Evolutionary conservation across 2,888 invertebrate species (phyloP).

Genomic region (Belgica antarctica): DNA sequence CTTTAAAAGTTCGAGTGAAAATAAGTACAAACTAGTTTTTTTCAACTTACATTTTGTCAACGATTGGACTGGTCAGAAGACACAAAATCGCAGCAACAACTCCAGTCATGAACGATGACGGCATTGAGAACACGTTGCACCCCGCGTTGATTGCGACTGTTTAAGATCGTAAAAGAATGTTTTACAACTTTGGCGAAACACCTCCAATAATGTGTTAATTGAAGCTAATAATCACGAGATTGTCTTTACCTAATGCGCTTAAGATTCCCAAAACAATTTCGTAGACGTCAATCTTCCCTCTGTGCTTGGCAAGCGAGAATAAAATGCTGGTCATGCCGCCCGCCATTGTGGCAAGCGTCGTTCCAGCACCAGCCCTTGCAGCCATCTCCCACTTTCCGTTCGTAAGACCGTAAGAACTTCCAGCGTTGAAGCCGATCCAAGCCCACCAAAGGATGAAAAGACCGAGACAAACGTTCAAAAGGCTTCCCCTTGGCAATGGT

Average conservation of each 20-base stretch:
- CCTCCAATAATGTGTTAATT: not conserved
- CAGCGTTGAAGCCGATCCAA: slow-evolving; percentile 60
- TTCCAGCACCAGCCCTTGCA: slow-evolving; percentile 55
- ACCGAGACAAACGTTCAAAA: slow-evolving; percentile 80
- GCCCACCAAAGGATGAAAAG: slow-evolving; percentile 76
- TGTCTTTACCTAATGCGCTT: slow-evolving; percentile 3
- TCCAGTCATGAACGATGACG: not conserved
- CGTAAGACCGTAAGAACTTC: slow-evolving; percentile 51
- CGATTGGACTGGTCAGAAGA: not conserved
- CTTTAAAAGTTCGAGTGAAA: not conserved
- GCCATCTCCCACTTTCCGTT: slow-evolving; percentile 59
- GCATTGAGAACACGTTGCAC: not conserved
- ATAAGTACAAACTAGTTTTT: not conserved
- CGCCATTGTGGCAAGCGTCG: slow-evolving; percentile 56
- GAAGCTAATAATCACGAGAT: not conserved
- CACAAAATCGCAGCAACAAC: slow-evolving; percentile 5
- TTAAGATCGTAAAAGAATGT: not conserved
- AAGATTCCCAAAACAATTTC: slow-evolving; percentile 7
- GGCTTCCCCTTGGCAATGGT: slow-evolving; percentile 60
- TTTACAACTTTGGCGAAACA: not conserved
- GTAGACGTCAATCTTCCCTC: slow-evolving; percentile 29
- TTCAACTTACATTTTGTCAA: slow-evolving; percentile 19
- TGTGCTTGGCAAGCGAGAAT: slow-evolving; percentile 8
- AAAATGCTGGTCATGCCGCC: slow-evolving; percentile 51
- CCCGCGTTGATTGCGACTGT: slow-evolving; percentile 9